Evolutionary conservation across 2,888 invertebrate species (phyloP).

Genomic region (Malachius bipustulatus): DNA sequence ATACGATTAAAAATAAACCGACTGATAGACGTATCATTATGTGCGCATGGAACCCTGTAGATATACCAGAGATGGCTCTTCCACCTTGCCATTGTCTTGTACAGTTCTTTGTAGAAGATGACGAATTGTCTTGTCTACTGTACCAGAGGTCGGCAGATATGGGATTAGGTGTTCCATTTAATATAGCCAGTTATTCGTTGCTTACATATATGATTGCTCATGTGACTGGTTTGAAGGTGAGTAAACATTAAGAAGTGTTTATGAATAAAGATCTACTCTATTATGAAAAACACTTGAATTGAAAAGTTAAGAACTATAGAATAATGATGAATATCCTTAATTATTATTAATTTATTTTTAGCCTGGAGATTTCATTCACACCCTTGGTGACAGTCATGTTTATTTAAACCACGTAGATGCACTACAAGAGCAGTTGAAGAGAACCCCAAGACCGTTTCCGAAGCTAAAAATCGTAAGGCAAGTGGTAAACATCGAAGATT

Average conservation of each 20-base stretch:
- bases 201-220: slow-evolving; percentile 94
- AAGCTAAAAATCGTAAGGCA: slow-evolving; percentile 62
- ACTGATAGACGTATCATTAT: slow-evolving; percentile 82
- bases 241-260: too few species aligned
- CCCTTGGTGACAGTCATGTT: slow-evolving; percentile 90
- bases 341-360: slow-evolving; percentile 33
- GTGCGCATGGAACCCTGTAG: slow-evolving; percentile 90
- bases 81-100: slow-evolving; percentile 94
- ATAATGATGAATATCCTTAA: too few species aligned
- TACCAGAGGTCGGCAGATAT: slow-evolving; percentile 97
- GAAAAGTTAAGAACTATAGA: too few species aligned
- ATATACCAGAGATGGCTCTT: slow-evolving; percentile 82
- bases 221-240: slow-evolving; percentile 75
- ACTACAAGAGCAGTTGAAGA: slow-evolving; percentile 63
- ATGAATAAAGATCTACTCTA: too few species aligned
- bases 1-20: slow-evolving; percentile 69
- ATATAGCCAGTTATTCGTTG: slow-evolving; percentile 92
- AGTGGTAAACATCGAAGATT: slow-evolving; percentile 73
- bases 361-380: slow-evolving; percentile 90
- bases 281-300: too few species aligned
- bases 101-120: slow-evolving; percentile 83
- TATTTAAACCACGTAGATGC: slow-evolving; percentile 84
- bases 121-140: slow-evolving; percentile 79
- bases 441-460: slow-evolving; percentile 75
- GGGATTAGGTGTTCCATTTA: slow-evolving; percentile 97